Evolutionary conservation across 2,113 vertebrate species (phyloP), one percentile per base, ranked within the genome.

Genomic region (Gopherus flavomarginatus): DNA sequence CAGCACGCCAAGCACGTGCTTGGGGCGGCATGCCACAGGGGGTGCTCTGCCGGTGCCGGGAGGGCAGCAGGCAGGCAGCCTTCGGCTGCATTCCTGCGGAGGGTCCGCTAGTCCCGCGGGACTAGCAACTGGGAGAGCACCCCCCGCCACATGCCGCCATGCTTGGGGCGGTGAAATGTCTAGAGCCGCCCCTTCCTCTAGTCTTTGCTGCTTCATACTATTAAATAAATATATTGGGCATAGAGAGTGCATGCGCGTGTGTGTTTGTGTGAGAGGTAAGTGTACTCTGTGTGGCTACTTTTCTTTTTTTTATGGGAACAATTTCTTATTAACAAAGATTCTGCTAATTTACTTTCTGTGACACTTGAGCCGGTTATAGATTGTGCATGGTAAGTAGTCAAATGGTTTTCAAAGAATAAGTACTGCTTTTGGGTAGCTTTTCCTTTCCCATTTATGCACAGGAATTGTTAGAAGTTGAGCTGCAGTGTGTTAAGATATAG

Each of bases 401-500:
- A 16, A 26, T n/a, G 42, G 13, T 82, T 56, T 82, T 56, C 81
- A 17, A 38, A 82, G 52, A 81, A 6, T 53, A 38, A 65, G 19
- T 26, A 7, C 8, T 54, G 24, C 44, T 16, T 47, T 10, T 6
- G 12, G 8, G 2, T 50, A 29, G 27, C 29, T 50, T 31, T 50
- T 53, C 19, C 47, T 65, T 65, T 65, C 21, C 22, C 80, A 54
- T 8, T 26, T 53, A 56, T 35, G 11, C 81, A 26, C 12, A 16
- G 53, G 53, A 56, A 42, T 12, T 81, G 22, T n/a, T 27, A 12
- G 53, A 53, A 16, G 38, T 38, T 35, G 13, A 54, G n/a, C 22
- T 82, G 7, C n/a, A 26, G 56, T 44, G 19, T 14, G 5, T 8
- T 50, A 0, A 75, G 42, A 53, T 4, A 1, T 24, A n/a, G 17